Base-by-base conservation (phyloP, 2,888 invertebrate species). In the Itoplectis maculator region DNA sequence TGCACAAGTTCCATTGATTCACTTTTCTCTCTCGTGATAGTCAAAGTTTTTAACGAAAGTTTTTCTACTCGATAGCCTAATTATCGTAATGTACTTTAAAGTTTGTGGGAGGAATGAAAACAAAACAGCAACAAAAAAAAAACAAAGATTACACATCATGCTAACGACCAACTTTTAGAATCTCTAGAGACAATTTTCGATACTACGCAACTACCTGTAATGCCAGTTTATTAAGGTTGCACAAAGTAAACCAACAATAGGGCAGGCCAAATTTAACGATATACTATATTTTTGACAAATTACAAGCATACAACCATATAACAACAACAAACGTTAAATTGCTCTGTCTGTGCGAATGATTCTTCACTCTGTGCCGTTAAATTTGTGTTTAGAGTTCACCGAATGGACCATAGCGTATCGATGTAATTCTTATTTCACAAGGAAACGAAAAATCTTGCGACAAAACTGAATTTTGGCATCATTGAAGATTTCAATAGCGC, bases 241-340 rank as follows among this genome's bases (percentile, higher is more conserved):
- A 90, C 90, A 90, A 87, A 87, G 84, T 73, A 86, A 90, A 90
- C 88, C 91, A 92, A 92, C 89, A 90, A 91, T 88, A 87, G 89
- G 89, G 89, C 89, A 90, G 88, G 86, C 88, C 85, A 91, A 90
- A 90, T 90, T 89, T 82, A 90, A 77, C 82, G 68, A 83, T 76
- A 85, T 83, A 81, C 79, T 83, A 83, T 83, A 83, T 83, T 83
- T 83, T 83, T 83, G 79, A 85, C 79, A 76, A 85, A 78, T 89
- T 87, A 89, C 80, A 85, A 77, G 82, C 82, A 86, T 85, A 82
- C 82, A 85, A 88, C 87, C 81, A 79, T 74, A 66, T 89, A 88
- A 84, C 35, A 59, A 59, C 37, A 37, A 15, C 89, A 79, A 88
- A 89, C 86, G 88, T 90, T 88, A 88, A 85, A 76, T 87, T 86